Conservation (phyloP, 2,113 vertebrate genomes). For the Oreamnos americanus region DNA sequence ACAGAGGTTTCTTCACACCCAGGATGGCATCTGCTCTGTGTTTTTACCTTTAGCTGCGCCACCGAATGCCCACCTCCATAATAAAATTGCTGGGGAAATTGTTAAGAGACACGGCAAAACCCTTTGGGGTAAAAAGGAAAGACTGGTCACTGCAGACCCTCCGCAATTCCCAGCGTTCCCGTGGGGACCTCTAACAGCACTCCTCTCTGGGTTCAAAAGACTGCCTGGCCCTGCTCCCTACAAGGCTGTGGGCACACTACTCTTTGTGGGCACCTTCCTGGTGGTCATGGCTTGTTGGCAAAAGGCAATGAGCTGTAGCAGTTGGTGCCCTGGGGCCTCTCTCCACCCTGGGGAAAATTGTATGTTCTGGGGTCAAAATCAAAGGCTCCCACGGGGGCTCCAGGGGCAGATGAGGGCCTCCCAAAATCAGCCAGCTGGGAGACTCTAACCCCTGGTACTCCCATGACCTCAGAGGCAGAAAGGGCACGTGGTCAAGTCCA, state of each 20-base stretch:
- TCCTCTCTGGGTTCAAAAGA: not conserved
- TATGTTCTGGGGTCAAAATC: not conserved
- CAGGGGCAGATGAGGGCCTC: too few relatives aligned
- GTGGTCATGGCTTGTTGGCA: not conserved
- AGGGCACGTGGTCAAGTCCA: accelerated
- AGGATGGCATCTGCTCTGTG: not conserved
- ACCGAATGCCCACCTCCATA: not conserved
- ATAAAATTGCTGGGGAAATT: not conserved
- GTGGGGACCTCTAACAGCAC: accelerated
- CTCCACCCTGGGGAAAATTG: accelerated
- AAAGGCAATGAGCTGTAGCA: not conserved
- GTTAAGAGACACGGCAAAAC: not conserved
- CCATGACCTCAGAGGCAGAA: not conserved
- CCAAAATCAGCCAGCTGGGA: not conserved
- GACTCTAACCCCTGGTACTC: accelerated
- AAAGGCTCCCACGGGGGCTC: accelerated
- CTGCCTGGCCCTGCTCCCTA: not conserved
- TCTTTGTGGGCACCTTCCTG: too few relatives aligned
- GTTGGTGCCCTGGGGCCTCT: too few relatives aligned
- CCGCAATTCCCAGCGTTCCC: accelerated
- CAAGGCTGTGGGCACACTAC: accelerated
- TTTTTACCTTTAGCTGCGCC: not conserved
- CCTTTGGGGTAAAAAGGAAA: not conserved
- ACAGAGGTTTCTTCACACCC: not conserved
- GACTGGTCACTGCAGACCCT: not conserved